Evolutionary conservation across 2,113 vertebrate species (phyloP).

Genomic region (Caloenas nicobarica): DNA sequence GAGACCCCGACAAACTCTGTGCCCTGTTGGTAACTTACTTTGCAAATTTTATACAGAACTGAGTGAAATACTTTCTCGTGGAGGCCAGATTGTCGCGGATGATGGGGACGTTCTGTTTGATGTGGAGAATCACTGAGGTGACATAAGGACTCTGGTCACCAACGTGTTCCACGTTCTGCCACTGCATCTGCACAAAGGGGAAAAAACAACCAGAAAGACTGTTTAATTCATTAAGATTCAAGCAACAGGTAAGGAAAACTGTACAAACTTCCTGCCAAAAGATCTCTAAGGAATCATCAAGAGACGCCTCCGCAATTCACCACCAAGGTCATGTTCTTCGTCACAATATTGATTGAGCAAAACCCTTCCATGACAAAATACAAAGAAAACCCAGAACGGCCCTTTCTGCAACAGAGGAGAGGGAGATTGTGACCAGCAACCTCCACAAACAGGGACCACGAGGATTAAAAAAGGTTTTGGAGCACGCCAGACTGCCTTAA

Average conservation of each 20-base stretch:
- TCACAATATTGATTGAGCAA: background rate
- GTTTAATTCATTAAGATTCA: conserved; percentile 12
- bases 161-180: conserved; percentile 98
- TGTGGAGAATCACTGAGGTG: conserved; percentile 97
- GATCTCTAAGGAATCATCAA: background rate
- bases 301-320: background rate
- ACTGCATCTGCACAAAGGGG: conserved; percentile 88
- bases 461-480: background rate
- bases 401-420: background rate
- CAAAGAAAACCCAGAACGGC: background rate
- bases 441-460: background rate
- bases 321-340: background rate
- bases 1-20: background rate
- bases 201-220: background rate
- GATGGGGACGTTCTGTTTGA: conserved; percentile 98
- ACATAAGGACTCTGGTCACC: conserved; percentile 99
- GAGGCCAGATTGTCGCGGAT: conserved; percentile 97
- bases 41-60: conserved; percentile 99
- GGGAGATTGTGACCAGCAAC: background rate
- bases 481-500: background rate
- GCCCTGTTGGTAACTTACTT: conserved; percentile 78
- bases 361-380: background rate
- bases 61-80: conserved; percentile 97
- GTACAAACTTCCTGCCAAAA: conserved; percentile 11
- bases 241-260: background rate